A percentile compares a stretch with the other conserved stretches of the same genome.
phyloP scores from a whole-genome alignment of 2,113 vertebrate species.

The Chrysemys picta region DNA sequence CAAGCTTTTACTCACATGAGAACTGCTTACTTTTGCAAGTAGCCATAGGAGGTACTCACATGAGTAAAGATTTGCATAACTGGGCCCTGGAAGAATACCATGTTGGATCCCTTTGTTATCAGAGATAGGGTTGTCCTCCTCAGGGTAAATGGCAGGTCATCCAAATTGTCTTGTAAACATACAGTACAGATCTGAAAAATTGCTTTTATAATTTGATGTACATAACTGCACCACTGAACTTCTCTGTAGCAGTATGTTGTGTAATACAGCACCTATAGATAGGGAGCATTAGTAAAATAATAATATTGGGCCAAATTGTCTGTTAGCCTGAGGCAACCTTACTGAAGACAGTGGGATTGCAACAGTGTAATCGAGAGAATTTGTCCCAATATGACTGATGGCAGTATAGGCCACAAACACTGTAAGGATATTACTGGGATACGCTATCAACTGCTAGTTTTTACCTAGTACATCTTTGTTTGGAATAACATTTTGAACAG shows the following conservation, averaged over 20 bases:
- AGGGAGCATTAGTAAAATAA: background rate
- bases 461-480: conserved; percentile 41
- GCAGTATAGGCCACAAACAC: conserved; percentile 51
- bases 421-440: conserved; percentile 61
- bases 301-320: background rate
- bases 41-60: conserved; percentile 7
- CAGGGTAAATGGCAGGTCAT: background rate
- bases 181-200: conserved; percentile 43
- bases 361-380: conserved; percentile 12
- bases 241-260: conserved; percentile 42
- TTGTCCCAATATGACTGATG: background rate
- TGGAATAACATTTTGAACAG: conserved; percentile 24
- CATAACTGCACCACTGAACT: conserved; percentile 32
- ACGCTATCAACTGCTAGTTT: conserved; percentile 36
- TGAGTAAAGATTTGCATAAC: conserved; percentile 31
- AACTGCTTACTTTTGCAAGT: background rate
- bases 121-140: conserved; percentile 20
- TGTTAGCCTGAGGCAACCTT: background rate
- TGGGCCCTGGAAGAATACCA: background rate
- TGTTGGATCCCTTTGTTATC: conserved; percentile 27
- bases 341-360: background rate
- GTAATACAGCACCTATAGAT: background rate
- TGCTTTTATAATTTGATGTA: conserved; percentile 52
- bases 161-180: conserved; percentile 41
- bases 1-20: conserved; percentile 47